Evolutionary conservation across 2,888 invertebrate species (phyloP), one percentile per base, ranked within the genome.

Genomic region (Tiliacea citrago): DNA sequence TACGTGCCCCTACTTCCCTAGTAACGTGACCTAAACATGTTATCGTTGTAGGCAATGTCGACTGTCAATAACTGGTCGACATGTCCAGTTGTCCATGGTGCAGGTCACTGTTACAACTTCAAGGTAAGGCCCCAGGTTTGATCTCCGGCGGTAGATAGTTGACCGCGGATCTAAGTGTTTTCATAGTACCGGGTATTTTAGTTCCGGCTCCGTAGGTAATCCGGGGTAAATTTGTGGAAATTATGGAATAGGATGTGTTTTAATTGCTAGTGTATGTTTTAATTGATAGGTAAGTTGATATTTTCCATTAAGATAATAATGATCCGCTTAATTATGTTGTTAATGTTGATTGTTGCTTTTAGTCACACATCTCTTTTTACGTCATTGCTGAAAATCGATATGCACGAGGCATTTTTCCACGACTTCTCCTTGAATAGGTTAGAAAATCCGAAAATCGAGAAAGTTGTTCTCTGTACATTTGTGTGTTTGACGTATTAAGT

Each of bases 121-220:
- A 95, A 95, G 94, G 95, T 91, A 87, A 94, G 80, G 58, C 81
- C 73, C 87, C 82, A 85, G 89, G 82, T 92, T 92, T 91, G 92
- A 93, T 94, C 92, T 93, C 91, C 6, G 35, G 88, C 85, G 87
- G 84, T 85, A 89, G 92, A 93, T 93, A 93, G 87, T 88, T 91
- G 89, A 89, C 92, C 90, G 88, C 91, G 88, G 90, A 90, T 93
- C 84, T 89, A 47, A 75, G 83, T 67, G 91, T 92, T 90, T 91
- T 86, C 91, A 91, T 90, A 92, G 82, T 82, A 45, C 16, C 12
- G 65, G 70, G 75, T 73, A 68, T 57, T 61, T 68, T 70, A 84
- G 77, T 79, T 83, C 78, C 83, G 84, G 68, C 60, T 78, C 10
- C 21, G 24, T 51, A 24, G 1, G 8, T 55, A 12, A 42, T 63